These are phyloP conservation scores for Paracyclopina nana DNA, from an alignment of 1,140 invertebrate genomes.

Conservation along the genomic window DNA sequence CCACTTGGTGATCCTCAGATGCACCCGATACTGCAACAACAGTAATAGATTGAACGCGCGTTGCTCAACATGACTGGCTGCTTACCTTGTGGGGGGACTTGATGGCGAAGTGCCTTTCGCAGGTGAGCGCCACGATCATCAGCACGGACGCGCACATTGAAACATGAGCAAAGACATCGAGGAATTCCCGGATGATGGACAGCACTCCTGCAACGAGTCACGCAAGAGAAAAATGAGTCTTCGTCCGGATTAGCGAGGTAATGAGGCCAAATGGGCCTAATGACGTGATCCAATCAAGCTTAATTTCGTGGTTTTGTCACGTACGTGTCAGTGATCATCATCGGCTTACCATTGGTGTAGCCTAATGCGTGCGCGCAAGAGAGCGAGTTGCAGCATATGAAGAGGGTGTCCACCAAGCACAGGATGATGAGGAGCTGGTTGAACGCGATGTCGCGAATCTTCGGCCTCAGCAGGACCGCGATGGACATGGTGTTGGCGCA, in stretches of 20 bases:
- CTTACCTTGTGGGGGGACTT: not conserved
- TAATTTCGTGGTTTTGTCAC: no score
- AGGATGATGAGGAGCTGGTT: not conserved
- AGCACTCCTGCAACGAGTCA: no score
- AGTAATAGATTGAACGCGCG: no score
- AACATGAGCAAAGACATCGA: conserved; percentile 1
- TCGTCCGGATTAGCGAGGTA: no score
- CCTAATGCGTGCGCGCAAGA: no score
- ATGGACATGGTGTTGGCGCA: not conserved
- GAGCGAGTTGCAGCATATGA: conserved; percentile 1
- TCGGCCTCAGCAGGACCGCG: not conserved
- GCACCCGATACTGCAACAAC: conserved; percentile 4
- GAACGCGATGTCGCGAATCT: not conserved
- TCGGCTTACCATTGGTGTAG: no score
- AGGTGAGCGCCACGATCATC: conserved; percentile 1
- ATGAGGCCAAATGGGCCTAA: no score
- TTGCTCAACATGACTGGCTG: no score
- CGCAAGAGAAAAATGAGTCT: no score
- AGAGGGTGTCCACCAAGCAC: not conserved
- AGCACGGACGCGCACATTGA: not conserved
- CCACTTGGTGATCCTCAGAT: not conserved
- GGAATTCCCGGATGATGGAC: no score
- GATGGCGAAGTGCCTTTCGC: conserved; percentile 1
- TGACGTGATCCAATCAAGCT: no score
- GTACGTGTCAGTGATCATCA: no score